Conservation (phyloP, 2,888 invertebrate genomes). For the Drosophila kanekoi region DNA sequence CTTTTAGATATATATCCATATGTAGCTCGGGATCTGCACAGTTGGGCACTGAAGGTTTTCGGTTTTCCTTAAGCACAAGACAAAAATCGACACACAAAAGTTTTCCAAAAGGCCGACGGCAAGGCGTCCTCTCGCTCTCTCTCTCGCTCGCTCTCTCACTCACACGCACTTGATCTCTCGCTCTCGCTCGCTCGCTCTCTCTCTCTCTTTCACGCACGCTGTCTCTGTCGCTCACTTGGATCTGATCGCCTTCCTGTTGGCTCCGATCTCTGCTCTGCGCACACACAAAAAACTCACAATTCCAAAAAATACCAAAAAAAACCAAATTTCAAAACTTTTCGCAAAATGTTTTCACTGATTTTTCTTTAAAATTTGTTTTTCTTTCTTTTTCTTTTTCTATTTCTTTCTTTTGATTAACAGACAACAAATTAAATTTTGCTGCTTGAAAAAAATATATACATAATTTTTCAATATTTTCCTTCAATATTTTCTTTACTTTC, state of each 20-base stretch:
- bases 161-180: neutral
- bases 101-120: constrained; percentile 38
- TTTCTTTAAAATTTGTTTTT: neutral
- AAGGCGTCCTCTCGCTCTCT: neutral
- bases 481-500: neutral
- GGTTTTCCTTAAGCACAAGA: constrained; percentile 2
- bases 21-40: neutral
- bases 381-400: constrained; percentile 10
- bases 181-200: neutral
- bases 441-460: too few relatives aligned
- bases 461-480: neutral
- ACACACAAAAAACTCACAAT: constrained; percentile 13
- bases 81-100: neutral
- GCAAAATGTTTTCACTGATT: constrained; percentile 26
- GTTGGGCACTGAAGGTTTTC: neutral
- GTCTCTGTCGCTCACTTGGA: constrained; percentile 7
- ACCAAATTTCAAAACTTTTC: neutral
- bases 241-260: constrained; percentile 1
- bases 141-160: neutral
- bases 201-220: neutral
- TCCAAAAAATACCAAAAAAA: constrained; percentile 29
- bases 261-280: constrained; percentile 22
- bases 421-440: neutral
- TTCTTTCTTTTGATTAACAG: neutral
- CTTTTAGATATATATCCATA: too few relatives aligned